Base-by-base conservation (phyloP, 2,797 vertebrate species). In the Microctenopoma lineatum region DNA sequence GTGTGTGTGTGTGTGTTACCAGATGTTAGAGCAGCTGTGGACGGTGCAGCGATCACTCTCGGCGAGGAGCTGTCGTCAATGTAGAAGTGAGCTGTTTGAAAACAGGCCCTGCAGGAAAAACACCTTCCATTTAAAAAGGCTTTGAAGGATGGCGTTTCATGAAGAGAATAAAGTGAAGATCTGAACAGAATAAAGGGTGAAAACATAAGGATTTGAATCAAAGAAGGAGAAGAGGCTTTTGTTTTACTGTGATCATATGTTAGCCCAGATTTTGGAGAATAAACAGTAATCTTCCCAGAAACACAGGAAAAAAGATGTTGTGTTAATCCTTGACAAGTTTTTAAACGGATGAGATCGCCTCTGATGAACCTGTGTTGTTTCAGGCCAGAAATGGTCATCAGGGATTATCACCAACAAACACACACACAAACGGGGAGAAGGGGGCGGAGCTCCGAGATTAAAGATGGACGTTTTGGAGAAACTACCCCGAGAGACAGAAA, bases 51-150 rank as follows among this genome's bases (percentile, higher is more conserved):
- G 83, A 98, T 96, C 56, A 97, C 96, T 84, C 95, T 91, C 61
- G 97, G 95, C 2, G 97, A 98, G 0, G 95, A 93, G 73, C 88
- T 96, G 71, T 98, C 96, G 46, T 98, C 95, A 75, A 99, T 93
- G 92, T 99, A 99, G 91, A 99, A 98, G 80, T 98, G 97, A 81
- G 97, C 98, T 2, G 97, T 99, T 94, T 99, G 98, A 90, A 99
- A 99, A 88, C 97, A 99, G 75, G 95, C 95, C 90, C 98, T 99
- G 81, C 58, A 67, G 42, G 72, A 3, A 39, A 56, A 16, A 12
- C 2, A 50, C 52, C 53, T 4, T 47, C 4, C 46, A 59, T 4
- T 47, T 8, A 26, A 46, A 6, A 38, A 1, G 26, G 1, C 3
- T 26, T 36, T 39, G 4, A 26, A 41, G 41, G 16, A 29, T 21